Evolutionary conservation across 2,888 invertebrate genomes (phyloP).

Genomic region (Enoplolaimus lenunculus): DNA sequence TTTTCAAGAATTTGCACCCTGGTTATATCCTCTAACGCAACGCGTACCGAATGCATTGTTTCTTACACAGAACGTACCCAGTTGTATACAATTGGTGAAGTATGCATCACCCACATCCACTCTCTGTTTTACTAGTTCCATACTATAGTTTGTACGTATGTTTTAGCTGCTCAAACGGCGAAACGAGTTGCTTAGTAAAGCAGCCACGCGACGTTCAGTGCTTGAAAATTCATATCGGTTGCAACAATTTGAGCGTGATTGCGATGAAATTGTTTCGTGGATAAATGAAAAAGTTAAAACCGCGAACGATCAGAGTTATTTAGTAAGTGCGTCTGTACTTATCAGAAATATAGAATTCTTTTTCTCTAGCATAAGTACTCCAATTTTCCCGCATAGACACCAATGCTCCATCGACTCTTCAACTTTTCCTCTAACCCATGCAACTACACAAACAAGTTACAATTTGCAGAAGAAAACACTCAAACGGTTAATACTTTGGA

Average conservation of each 20-base stretch:
- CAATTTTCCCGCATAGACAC: no score
- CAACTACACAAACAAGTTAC: no score
- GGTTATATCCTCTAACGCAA: no score
- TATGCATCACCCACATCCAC: neutral
- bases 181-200: conserved; percentile 73
- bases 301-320: conserved; percentile 47
- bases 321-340: no score
- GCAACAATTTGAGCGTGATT: conserved; percentile 94
- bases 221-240: conserved; percentile 86
- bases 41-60: no score
- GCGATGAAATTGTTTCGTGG: conserved; percentile 98
- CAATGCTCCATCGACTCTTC: no score
- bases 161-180: conserved; percentile 63
- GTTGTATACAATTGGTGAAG: no score
- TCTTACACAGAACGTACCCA: no score
- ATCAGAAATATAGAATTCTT: conserved; percentile 27
- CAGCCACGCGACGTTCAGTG: conserved; percentile 64
- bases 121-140: conserved; percentile 23
- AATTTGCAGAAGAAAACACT: no score
- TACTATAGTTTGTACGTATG: conserved; percentile 27
- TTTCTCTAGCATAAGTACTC: conserved; percentile 68
- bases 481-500: no score
- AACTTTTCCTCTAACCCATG: no score
- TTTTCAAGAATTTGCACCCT: no score
- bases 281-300: conserved; percentile 83